Evolutionary conservation across 2,797 vertebrate species (phyloP).

Genomic region (Rhinichthys osculus): DNA sequence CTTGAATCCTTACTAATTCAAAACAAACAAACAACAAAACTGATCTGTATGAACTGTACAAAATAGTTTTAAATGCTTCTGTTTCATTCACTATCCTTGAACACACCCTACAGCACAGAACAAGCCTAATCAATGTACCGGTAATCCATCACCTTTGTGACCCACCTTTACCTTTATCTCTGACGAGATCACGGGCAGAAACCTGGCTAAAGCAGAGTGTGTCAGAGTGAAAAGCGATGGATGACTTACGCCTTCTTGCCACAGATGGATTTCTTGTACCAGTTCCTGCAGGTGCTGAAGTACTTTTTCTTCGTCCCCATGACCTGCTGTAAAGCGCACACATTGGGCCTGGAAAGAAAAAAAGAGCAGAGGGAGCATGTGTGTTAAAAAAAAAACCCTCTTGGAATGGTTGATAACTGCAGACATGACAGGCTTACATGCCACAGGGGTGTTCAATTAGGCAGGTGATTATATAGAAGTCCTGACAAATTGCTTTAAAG

Average conservation of each 20-base stretch:
- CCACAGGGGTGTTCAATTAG: conserved; percentile 13
- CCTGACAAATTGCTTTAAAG: conserved; percentile 33
- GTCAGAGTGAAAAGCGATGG: neutral
- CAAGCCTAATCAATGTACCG: neutral
- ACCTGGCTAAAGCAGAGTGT: neutral
- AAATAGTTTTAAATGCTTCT: neutral
- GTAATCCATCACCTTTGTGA: neutral
- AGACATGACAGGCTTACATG: neutral
- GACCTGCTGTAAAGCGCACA: conserved; percentile 95
- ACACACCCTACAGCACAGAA: conserved; percentile 1
- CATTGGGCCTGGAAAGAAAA: conserved; percentile 82
- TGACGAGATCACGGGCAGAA: neutral
- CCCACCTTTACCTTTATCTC: neutral
- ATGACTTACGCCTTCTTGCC: conserved; percentile 94
- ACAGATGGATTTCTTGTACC: conserved; percentile 94
- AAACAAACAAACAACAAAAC: neutral
- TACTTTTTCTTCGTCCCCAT: conserved; percentile 93
- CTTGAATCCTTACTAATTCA: neutral
- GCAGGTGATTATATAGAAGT: conserved; percentile 6
- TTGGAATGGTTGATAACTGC: neutral
- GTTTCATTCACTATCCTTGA: neutral
- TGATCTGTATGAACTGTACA: neutral
- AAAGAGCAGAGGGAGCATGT: neutral
- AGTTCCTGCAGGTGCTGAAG: conserved; percentile 97
- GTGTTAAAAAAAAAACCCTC: conserved; percentile 12